phyloP scores from a whole-genome alignment of 2,113 vertebrate species.

The Notothenia rossii region DNA sequence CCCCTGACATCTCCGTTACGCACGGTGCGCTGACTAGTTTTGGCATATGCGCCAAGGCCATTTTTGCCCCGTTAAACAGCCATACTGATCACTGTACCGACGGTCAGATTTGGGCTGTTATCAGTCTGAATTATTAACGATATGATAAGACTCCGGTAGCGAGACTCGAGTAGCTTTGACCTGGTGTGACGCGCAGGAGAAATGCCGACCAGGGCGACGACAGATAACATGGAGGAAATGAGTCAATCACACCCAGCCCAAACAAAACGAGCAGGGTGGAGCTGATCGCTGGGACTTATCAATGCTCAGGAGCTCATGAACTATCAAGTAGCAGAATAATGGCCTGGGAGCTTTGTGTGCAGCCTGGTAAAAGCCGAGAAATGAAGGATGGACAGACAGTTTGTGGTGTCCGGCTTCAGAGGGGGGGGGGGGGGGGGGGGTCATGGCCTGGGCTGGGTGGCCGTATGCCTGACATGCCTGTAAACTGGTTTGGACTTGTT shows the following conservation, averaged over 20 bases:
- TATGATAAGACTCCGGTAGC: conserved; percentile 44
- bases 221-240: conserved; percentile 61
- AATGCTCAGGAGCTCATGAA: not conserved
- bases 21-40: conserved; percentile 24
- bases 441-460: conserved; percentile 6
- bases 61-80: conserved; percentile 12
- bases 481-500: conserved; percentile 44
- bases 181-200: conserved; percentile 40
- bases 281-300: conserved; percentile 14
- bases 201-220: conserved; percentile 51
- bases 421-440: not conserved
- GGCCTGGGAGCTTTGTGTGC: not conserved
- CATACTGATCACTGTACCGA: not conserved
- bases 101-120: conserved; percentile 34
- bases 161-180: conserved; percentile 25
- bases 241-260: conserved; percentile 53
- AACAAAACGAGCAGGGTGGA: conserved; percentile 33
- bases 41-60: conserved; percentile 14
- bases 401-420: not conserved
- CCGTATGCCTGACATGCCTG: not conserved
- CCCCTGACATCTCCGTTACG: conserved; percentile 46
- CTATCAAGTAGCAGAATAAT: not conserved
- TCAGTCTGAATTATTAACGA: conserved; percentile 69
- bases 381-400: not conserved
- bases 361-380: not conserved